These are phyloP conservation scores for Phyllostomus hastatus DNA, from an alignment of 2,113 vertebrate genomes.

Conservation along the genomic window DNA sequence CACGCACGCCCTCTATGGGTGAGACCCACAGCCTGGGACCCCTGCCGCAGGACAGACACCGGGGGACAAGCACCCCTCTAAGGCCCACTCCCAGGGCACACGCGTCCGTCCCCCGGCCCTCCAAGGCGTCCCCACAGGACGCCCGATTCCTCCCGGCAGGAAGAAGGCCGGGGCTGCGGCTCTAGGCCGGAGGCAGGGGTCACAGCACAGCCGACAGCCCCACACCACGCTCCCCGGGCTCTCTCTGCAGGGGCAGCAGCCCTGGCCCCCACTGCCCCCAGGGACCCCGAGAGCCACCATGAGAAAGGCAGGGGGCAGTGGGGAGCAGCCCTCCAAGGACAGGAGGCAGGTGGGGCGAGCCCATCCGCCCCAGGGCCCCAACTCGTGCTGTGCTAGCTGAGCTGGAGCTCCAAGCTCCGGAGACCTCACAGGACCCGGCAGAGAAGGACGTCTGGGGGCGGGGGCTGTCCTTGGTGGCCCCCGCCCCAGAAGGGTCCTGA, in stretches of 20 bases:
- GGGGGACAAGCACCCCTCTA: no score
- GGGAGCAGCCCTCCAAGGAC: neutral
- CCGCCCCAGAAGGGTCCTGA: fast-evolving
- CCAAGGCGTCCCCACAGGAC: neutral
- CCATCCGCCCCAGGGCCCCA: neutral
- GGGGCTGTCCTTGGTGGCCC: neutral
- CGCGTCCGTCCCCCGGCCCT: neutral
- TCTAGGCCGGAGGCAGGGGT: fast-evolving
- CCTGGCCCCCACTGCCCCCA: fast-evolving
- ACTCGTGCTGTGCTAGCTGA: neutral
- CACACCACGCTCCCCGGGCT: neutral
- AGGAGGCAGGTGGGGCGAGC: neutral
- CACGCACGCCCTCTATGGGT: neutral
- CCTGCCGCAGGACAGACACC: neutral
- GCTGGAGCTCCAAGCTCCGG: neutral
- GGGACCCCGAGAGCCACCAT: neutral
- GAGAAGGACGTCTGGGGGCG: neutral
- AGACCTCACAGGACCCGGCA: neutral
- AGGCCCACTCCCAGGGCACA: fast-evolving
- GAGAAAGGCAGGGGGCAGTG: neutral
- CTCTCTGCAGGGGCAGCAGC: no score
- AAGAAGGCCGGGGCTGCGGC: neutral
- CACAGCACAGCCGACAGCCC: fast-evolving
- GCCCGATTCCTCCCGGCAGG: neutral
- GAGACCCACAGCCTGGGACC: neutral